phyloP scores from a whole-genome alignment of 2,888 invertebrate genomes.

The Dilophus febrilis region DNA sequence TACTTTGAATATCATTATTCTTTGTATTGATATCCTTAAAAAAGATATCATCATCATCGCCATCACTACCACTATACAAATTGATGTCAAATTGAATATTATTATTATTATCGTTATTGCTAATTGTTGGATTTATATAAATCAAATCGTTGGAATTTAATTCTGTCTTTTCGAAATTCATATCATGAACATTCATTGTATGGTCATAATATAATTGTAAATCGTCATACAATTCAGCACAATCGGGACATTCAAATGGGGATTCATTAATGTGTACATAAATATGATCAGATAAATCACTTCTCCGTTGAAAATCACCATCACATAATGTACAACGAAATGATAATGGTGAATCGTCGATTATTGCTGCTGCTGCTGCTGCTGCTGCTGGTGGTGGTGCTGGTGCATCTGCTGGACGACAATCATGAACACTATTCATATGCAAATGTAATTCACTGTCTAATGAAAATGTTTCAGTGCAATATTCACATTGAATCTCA shows the following conservation, averaged over 20 bases:
- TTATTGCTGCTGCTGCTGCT: no score
- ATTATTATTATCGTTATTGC: not conserved
- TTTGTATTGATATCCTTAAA: not conserved
- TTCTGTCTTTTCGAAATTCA: not conserved
- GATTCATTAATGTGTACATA: constrained; percentile 4
- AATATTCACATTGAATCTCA: not conserved
- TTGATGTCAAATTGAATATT: not conserved
- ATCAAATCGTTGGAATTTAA: not conserved
- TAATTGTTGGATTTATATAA: no score
- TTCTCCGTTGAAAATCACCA: not conserved
- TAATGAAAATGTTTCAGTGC: not conserved
- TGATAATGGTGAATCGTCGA: no score
- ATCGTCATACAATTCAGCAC: constrained; percentile 7
- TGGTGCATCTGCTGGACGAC: no score
- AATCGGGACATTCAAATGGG: constrained; percentile 10
- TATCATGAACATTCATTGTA: constrained; percentile 3
- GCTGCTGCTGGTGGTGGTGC: no score
- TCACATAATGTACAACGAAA: constrained; percentile 1
- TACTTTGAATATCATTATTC: not conserved
- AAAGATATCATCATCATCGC: not conserved
- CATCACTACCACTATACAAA: not conserved
- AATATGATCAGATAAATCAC: constrained; percentile 5
- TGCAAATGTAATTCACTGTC: not conserved
- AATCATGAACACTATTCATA: not conserved
- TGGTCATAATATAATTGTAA: constrained; percentile 1